Evolutionary conservation across 2,888 invertebrate genomes (phyloP), one percentile per base, ranked within the genome.

Genomic region (Papilio protenor): DNA sequence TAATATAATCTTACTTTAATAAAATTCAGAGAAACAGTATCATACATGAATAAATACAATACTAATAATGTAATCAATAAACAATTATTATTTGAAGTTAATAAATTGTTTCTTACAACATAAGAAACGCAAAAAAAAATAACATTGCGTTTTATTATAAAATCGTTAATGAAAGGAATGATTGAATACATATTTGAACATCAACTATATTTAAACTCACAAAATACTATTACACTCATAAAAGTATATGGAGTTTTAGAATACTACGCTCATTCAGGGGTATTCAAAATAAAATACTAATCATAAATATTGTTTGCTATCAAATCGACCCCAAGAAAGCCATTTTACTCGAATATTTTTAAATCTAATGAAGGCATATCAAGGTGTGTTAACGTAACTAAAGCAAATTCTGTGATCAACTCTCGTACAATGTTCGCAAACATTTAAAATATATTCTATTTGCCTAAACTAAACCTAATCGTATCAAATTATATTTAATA

Each of bases 11-110:
- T 94, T 94, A 94, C 89, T 91, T 92, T 92, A 91, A 92, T 94
- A 93, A 91, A 94, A 90, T 94, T 94, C 91, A 93, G 92, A 90
- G 91, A 93, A 94, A 94, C 93, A 91, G 91, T 94, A 94, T 94
- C 88, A 94, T 94, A 94, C 94, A 94, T 88, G 92, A 94, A 94
- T 94, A 94, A 94, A 94, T 94, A 94, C 94, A 93, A 91, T 93
- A 91, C 91, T 92, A 93, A 89, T 91, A 90, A 89, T 91, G 91
- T 85, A 92, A 92, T 90, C 90, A 91, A 90, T 85, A 85, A 87
- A 82, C 79, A 79, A 81, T 79, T 80, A 76, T 81, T 80, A 88
- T 88, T 89, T 89, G 88, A 85, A 85, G 88, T 89, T 89, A 87
- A 89, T 89, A 87, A 88, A 85, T 87, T 84, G 87, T 86, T 84